Evolutionary conservation across 1,140 invertebrate genomes (phyloP).

Genomic region (Mercenaria mercenaria): DNA sequence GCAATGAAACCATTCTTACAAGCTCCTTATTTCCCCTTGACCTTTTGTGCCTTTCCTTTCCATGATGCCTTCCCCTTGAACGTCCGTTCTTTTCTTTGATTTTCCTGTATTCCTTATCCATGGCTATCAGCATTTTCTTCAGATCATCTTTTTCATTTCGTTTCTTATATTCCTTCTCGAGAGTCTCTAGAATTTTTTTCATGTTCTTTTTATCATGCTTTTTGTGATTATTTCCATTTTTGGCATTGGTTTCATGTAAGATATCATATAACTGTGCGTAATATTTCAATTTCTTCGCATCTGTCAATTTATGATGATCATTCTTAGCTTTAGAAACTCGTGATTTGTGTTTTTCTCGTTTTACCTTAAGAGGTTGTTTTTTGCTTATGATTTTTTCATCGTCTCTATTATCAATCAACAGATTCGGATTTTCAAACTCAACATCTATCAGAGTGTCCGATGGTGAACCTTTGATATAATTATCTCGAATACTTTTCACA

Average conservation of each 20-base stretch:
- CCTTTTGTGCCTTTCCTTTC: background rate
- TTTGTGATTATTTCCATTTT: constrained; percentile 15
- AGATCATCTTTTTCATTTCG: constrained; percentile 25
- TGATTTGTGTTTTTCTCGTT: constrained; percentile 21
- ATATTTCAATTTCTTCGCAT: constrained; percentile 49
- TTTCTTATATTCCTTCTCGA: constrained; percentile 50
- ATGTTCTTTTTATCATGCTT: constrained; percentile 10
- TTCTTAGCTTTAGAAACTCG: background rate
- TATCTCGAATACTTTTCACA: constrained; percentile 29
- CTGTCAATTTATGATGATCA: constrained; percentile 10
- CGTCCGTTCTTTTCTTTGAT: constrained; percentile 14
- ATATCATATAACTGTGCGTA: constrained; percentile 48
- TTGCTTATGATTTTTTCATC: constrained; percentile 6
- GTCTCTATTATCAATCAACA: constrained; percentile 17
- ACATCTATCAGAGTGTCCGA: constrained; percentile 54
- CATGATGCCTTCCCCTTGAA: background rate
- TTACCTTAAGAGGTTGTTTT: background rate
- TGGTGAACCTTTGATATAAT: constrained; percentile 35
- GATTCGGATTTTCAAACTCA: constrained; percentile 61
- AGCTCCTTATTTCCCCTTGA: constrained; percentile 56
- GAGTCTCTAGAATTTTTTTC: constrained; percentile 31
- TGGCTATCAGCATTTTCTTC: constrained; percentile 36
- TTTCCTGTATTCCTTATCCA: constrained; percentile 49
- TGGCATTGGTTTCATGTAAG: background rate
- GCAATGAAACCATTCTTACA: constrained; percentile 54